Percentiles rank a stretch among this genome's conserved stretches.
Conservation (phyloP, 35 echinoderm and acorn worm genomes). For the Patiria miniata region DNA sequence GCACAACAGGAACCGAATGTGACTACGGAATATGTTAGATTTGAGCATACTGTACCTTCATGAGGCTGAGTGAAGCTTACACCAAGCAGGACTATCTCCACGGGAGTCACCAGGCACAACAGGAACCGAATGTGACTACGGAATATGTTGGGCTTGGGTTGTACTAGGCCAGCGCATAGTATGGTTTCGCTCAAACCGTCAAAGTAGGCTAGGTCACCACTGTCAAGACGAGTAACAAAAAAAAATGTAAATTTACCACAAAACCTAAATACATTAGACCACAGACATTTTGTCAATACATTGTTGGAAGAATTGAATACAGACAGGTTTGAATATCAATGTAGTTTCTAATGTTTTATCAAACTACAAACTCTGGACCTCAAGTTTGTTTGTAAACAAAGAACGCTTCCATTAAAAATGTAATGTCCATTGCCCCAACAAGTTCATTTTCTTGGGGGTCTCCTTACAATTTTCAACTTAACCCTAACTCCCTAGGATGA, state of each 20-base stretch:
- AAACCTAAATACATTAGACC: too few relatives aligned
- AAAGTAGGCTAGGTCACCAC: conserved; percentile 94
- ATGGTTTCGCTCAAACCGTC: conserved; percentile 96
- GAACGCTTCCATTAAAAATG: too few relatives aligned
- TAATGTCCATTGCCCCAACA: too few relatives aligned
- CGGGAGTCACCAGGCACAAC: conserved; percentile 80
- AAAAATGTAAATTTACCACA: not conserved
- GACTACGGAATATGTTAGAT: conserved; percentile 74
- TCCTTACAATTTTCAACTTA: too few relatives aligned
- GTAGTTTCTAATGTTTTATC: too few relatives aligned
- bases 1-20: too few relatives aligned
- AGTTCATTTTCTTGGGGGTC: too few relatives aligned
- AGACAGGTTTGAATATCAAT: too few relatives aligned
- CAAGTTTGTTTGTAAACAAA: too few relatives aligned
- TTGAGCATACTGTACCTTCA: conserved; percentile 69
- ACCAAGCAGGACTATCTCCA: conserved; percentile 88
- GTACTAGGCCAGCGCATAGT: conserved; percentile 81
- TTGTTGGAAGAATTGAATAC: not conserved
- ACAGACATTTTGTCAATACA: not conserved
- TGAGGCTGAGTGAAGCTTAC: conserved; percentile 89
- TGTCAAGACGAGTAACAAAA: conserved; percentile 24
- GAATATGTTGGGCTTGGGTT: conserved; percentile 93
- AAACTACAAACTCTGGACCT: too few relatives aligned
- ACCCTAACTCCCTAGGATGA: too few relatives aligned
- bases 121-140: conserved; percentile 80